A percentile compares a stretch with the other conserved stretches of the same genome.
These are phyloP conservation scores for Bergia puertoricense DNA, from an alignment of 92 coral and sea anemone genomes.

Conservation along the genomic window DNA sequence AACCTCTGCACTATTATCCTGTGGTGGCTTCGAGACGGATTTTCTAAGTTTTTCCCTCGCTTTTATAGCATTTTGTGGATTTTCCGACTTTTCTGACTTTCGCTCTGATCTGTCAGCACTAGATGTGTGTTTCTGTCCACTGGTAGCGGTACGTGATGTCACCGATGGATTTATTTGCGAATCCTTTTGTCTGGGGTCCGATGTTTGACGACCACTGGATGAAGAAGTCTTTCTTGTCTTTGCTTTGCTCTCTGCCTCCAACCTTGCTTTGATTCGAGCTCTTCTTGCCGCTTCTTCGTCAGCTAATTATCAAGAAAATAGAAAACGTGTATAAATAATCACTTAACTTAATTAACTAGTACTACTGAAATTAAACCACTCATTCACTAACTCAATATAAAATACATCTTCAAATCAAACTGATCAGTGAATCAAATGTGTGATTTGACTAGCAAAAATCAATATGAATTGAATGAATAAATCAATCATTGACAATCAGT, in stretches of 20 bases:
- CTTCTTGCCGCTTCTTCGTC: constrained; percentile 85
- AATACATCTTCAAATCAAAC: no score
- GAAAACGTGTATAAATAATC: background rate
- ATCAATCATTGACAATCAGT: no score
- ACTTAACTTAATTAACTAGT: background rate
- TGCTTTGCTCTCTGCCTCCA: constrained; percentile 49
- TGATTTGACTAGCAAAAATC: no score
- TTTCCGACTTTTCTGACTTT: background rate
- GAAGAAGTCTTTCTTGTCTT: constrained; percentile 34
- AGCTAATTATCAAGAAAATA: constrained; percentile 47
- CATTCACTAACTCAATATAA: no score
- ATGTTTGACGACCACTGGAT: background rate
- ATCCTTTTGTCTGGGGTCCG: constrained; percentile 13
- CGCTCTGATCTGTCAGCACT: background rate
- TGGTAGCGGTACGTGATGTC: background rate
- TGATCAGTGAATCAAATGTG: no score
- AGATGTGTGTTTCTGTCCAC: background rate
- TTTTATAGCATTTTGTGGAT: background rate
- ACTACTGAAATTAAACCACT: background rate
- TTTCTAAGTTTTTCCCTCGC: background rate
- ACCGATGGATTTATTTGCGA: background rate
- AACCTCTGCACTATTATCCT: background rate
- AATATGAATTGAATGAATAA: no score
- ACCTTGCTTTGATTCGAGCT: constrained; percentile 84
- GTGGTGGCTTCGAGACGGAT: background rate